Evolutionary conservation across 2,113 vertebrate species (phyloP).

Genomic region (Syrmaticus mikado): DNA sequence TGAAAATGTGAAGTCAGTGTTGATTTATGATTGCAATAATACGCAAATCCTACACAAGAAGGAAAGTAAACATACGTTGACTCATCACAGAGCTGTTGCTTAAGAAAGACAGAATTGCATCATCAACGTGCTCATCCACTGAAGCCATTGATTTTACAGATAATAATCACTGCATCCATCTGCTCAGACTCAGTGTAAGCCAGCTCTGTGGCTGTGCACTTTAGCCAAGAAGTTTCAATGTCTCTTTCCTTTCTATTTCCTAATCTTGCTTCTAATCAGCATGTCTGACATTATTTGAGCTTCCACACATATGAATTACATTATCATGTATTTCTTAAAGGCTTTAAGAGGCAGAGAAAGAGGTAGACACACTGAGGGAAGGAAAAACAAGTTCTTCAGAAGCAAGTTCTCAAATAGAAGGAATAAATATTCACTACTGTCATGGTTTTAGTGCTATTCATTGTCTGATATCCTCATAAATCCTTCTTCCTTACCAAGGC

Average conservation of each 20-base stretch:
- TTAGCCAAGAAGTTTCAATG: neutral
- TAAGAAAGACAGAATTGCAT: neutral
- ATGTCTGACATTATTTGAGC: neutral
- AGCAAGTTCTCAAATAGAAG: neutral
- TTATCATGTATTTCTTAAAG: neutral
- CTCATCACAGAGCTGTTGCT: neutral
- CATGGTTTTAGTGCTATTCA: neutral
- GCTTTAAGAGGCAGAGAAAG: neutral
- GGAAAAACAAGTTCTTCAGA: neutral
- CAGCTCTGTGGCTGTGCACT: neutral
- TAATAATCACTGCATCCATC: neutral
- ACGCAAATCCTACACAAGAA: neutral
- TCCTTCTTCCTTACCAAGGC: neutral
- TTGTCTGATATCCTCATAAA: neutral
- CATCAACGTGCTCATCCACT: neutral
- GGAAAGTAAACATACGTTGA: neutral
- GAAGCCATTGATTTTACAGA: neutral
- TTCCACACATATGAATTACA: neutral
- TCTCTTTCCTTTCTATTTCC: neutral
- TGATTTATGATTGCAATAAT: neutral
- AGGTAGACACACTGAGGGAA: neutral
- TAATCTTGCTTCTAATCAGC: neutral
- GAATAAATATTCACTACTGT: neutral
- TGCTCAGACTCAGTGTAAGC: neutral
- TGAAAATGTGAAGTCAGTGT: neutral